Evolutionary conservation across 2,113 vertebrate genomes (phyloP), one percentile per base, ranked within the genome.

Genomic region (Anolis sagrei): DNA sequence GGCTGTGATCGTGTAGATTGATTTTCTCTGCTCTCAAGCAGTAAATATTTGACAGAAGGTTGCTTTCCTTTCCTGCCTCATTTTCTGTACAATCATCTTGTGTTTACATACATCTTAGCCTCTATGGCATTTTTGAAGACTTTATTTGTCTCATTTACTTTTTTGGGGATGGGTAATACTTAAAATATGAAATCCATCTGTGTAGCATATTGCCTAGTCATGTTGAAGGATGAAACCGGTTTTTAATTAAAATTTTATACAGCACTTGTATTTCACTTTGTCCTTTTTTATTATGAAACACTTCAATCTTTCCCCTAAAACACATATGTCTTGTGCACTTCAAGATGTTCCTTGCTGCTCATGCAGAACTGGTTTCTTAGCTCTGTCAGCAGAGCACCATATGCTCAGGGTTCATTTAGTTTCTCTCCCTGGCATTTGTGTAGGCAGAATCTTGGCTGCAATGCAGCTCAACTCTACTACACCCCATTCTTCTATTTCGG

Each of bases 231-330:
- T 96, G 93, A 94, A 96, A 94, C 85, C 90, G 89, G 91, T 94
- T 97, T 97, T 96, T 96, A 96, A 96, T 97, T 96, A 96, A 96
- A 95, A 96, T 95, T 96, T 95, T 96, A 94, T 95, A 95, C 95
- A 77, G 92, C 92, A 79, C 96, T 96, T 94, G 82, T 94, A 94
- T 95, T 96, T 96, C 94, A 95, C 94, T 96, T 95, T 95, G 96
- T 97, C 96, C 96, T 96, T 93, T 90, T 96, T 96, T 96, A 96
- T 97, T 96, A 95, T 96, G 95, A 96, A 97, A 97, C 96, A 96
- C 94, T 96, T 95, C 95, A 95, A 95, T 94, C 95, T 96, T 94
- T 94, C 94, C 90, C 91, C 95, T 93, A 93, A 96, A 96, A 96
- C 96, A 96, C 96, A 97, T 96, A 97, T 97, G 96, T 95, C 94